Evolutionary conservation across 2,113 vertebrate species (phyloP).

Genomic region (Romanogobio albipinnatus): DNA sequence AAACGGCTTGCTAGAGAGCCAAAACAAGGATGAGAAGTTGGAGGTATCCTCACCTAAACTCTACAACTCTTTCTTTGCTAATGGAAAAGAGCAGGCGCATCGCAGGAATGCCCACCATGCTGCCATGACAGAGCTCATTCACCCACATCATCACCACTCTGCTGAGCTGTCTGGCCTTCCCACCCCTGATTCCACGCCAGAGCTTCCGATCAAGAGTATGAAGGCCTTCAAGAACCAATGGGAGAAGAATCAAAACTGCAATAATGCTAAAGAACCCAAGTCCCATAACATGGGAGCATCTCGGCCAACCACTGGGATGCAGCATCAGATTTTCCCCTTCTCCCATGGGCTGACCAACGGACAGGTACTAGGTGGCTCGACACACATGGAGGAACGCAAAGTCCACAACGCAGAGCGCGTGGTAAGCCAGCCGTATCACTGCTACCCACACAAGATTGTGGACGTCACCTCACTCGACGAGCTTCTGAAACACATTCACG

Average conservation of each 20-base stretch:
- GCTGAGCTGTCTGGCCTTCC: conserved; percentile 87
- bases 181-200: conserved; percentile 88
- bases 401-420: conserved; percentile 79
- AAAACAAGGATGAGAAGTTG: conserved; percentile 79
- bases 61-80: conserved; percentile 85
- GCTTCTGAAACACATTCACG: conserved; percentile 87
- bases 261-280: conserved; percentile 82
- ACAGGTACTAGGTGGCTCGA: conserved; percentile 65
- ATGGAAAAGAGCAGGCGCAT: conserved; percentile 74
- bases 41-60: conserved; percentile 79
- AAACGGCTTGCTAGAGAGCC: conserved; percentile 82
- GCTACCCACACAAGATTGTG: conserved; percentile 82
- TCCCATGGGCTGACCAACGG: conserved; percentile 73
- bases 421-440: conserved; percentile 75
- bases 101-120: conserved; percentile 70
- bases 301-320: conserved; percentile 71
- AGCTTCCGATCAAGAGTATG: conserved; percentile 86
- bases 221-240: conserved; percentile 84
- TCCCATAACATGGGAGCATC: conserved; percentile 68
- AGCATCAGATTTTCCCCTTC: conserved; percentile 78
- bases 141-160: conserved; percentile 77
- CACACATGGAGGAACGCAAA: conserved; percentile 80
- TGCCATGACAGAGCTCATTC: conserved; percentile 75
- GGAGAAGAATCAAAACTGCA: conserved; percentile 90
- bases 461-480: conserved; percentile 89